These are phyloP conservation scores for Sebastes iracundus DNA, from an alignment of 2,797 vertebrate genomes.

Conservation along the genomic window DNA sequence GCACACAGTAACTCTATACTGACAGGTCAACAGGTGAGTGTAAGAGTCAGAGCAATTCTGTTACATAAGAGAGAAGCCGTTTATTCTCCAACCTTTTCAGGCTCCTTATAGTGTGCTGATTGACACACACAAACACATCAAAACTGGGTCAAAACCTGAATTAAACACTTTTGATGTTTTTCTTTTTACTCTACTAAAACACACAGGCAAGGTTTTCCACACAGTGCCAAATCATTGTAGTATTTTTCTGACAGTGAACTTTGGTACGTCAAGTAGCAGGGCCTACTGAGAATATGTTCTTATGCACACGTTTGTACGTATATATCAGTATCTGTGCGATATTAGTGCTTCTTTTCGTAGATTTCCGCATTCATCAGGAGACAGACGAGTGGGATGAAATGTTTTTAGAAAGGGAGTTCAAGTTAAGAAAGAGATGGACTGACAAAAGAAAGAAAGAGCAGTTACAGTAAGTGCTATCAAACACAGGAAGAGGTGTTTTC, in stretches of 20 bases:
- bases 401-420: background rate
- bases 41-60: constrained; percentile 24
- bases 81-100: constrained; percentile 14
- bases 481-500: background rate
- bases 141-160: background rate
- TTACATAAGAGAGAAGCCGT: constrained; percentile 39
- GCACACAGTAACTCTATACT: constrained; percentile 2
- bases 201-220: background rate
- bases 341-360: background rate
- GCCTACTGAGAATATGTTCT: background rate
- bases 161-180: constrained; percentile 1
- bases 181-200: background rate
- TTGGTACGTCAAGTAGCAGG: background rate
- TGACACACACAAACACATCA: constrained; percentile 2
- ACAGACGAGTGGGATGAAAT: background rate
- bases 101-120: background rate
- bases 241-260: background rate
- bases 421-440: background rate
- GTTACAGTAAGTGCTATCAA: background rate
- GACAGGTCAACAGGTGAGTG: constrained; percentile 27
- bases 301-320: background rate
- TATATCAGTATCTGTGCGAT: background rate
- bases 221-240: background rate
- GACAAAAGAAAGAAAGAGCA: background rate
- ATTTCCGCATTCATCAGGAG: background rate